Evolutionary conservation across 2,113 vertebrate genomes (phyloP).

Genomic region (Pterocles orientalis): DNA sequence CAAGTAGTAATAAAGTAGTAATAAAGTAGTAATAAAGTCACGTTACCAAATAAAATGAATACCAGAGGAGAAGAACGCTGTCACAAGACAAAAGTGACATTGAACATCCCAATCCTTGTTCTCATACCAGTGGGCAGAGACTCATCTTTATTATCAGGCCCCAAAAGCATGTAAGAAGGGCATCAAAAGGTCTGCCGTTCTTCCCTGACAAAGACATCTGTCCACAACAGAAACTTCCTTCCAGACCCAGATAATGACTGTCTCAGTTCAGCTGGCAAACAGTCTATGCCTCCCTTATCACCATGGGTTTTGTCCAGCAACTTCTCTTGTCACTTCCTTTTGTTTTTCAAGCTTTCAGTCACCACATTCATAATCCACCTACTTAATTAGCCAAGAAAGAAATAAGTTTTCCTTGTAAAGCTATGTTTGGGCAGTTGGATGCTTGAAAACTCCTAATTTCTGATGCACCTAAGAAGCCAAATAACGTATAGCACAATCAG

Average conservation of each 20-base stretch:
- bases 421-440: neutral
- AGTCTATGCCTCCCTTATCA: neutral
- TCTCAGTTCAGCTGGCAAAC: neutral
- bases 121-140: neutral
- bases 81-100: neutral
- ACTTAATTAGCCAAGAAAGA: neutral
- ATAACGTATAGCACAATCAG: neutral
- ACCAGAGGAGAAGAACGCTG: neutral
- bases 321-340: neutral
- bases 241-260: neutral
- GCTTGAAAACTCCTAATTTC: neutral
- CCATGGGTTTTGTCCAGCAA: neutral
- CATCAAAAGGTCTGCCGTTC: neutral
- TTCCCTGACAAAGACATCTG: neutral
- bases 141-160: neutral
- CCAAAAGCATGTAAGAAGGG: accelerated
- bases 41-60: neutral
- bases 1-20: neutral
- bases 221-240: neutral
- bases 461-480: neutral
- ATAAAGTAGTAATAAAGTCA: neutral
- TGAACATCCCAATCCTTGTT: neutral
- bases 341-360: neutral
- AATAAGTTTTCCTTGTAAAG: neutral
- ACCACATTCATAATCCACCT: neutral